A percentile compares a stretch with the other conserved stretches of the same genome.
phyloP scores from a whole-genome alignment of 2,113 vertebrate species.

The Festucalex cinctus region DNA sequence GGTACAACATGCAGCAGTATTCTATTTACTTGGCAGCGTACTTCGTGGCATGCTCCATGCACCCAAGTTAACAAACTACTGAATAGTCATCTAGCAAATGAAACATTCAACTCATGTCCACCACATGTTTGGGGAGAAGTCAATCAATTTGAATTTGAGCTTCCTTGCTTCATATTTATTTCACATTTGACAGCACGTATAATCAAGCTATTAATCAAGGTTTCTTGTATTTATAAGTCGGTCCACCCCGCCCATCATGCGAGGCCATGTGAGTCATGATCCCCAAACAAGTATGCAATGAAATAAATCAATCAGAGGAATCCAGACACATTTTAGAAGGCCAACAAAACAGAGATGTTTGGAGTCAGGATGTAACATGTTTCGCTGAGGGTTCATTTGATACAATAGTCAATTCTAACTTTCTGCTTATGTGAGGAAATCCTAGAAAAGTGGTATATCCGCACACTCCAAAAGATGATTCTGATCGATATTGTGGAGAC shows the following conservation, averaged over 20 bases:
- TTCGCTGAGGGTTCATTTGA: not conserved
- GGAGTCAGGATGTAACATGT: not conserved
- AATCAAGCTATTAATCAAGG: not conserved
- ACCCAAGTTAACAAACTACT: constrained; percentile 15
- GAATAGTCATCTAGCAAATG: constrained; percentile 28
- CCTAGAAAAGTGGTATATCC: not conserved
- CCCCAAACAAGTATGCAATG: not conserved
- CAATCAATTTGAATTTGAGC: constrained; percentile 20
- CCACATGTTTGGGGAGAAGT: not conserved
- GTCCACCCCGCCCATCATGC: not conserved
- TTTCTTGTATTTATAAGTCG: not conserved
- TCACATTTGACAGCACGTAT: not conserved
- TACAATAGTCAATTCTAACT: constrained; percentile 1
- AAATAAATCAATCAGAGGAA: constrained; percentile 7
- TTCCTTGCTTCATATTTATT: constrained; percentile 16
- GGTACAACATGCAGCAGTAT: constrained; percentile 13
- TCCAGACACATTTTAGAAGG: not conserved
- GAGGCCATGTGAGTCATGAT: not conserved
- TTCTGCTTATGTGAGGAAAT: constrained; percentile 1
- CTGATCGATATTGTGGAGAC: not conserved
- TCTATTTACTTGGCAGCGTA: constrained; percentile 17
- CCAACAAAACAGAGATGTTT: not conserved
- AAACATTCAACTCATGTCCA: not conserved
- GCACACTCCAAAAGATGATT: not conserved
- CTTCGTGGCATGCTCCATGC: constrained; percentile 17